Percentiles rank a stretch among this genome's conserved stretches.
Evolutionary conservation across 2,113 vertebrate species (phyloP).

Genomic region (Athene cunicularia): DNA sequence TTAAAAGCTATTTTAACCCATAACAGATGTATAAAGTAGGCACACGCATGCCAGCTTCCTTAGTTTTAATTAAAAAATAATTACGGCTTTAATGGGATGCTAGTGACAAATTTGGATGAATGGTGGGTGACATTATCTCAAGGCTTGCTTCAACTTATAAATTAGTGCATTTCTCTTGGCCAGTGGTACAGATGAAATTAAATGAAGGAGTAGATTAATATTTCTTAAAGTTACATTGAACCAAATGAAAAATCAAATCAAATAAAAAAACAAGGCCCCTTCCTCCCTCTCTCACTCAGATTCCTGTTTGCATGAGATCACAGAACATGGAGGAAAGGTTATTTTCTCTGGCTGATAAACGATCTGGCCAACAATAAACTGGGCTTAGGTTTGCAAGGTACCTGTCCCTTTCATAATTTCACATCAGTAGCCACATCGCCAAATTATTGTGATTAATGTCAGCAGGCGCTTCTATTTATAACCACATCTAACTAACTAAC

Average conservation of each 20-base stretch:
- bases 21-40: slow-evolving; percentile 86
- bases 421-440: background rate
- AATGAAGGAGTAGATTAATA: slow-evolving; percentile 67
- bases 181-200: slow-evolving; percentile 71
- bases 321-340: background rate
- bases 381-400: background rate
- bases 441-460: slow-evolving; percentile 27
- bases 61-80: slow-evolving; percentile 91
- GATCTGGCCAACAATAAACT: background rate
- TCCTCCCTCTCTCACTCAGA: background rate
- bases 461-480: slow-evolving; percentile 42
- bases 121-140: slow-evolving; percentile 84
- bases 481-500: background rate
- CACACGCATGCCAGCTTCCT: slow-evolving; percentile 81
- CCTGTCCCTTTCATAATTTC: background rate
- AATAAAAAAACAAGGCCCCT: background rate
- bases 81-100: slow-evolving; percentile 83
- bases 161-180: slow-evolving; percentile 76
- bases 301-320: background rate
- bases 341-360: background rate
- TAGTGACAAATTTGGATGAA: slow-evolving; percentile 85
- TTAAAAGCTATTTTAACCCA: slow-evolving; percentile 87
- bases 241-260: slow-evolving; percentile 50
- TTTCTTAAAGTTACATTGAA: slow-evolving; percentile 62
- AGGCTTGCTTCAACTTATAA: slow-evolving; percentile 77